Base-by-base conservation (phyloP, 2,113 vertebrate genomes). In the Takifugu bimaculatus region DNA sequence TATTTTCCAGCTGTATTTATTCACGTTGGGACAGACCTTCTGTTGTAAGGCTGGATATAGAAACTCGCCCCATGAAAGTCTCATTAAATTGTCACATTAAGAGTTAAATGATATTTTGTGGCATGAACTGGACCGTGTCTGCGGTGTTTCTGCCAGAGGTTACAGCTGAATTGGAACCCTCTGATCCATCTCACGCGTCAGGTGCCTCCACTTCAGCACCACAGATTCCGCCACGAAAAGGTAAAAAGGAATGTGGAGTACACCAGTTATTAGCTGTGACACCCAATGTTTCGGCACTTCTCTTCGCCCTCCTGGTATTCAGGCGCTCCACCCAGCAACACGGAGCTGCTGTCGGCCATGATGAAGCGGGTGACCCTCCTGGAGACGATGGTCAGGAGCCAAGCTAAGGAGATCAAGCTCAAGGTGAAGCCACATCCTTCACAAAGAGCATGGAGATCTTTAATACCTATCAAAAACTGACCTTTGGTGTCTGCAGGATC, bases 311-410 rank as follows among this genome's bases (percentile, higher is more conserved):
- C 1, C 32, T 55, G 14, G 20, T 11, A 32, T 57, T 1, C 50
- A 96, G 93, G 54, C 0, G 9, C 73, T 43, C 55, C 55, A 13
- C 79, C 27, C 0, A 28, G 60, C 3, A 87, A 93, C 68, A 45
- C 45, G 1, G 92, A 94, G 50, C 85, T 92, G 6, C 14, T 87
- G 60, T 79, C 91, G 45, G 85, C 87, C 43, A 81, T 93, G 91
- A 75, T 75, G 60, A 86, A 86, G 70, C 90, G 88, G 65, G 50
- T 98, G 55, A 54, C 57, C n/a, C 57, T 88, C 26, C 68, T 96
- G 82, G 94, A 97, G 73, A 74, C 53, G 44, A 90, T 72, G 52
- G 55, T 94, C 76, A 89, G 70, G 62, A 50, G 39, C 44, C 95
- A 97, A 78, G 78, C 76, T 1, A 55, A 83, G 0, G 92, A 94